Evolutionary conservation across 2,888 invertebrate species (phyloP).

Genomic region (Spodoptera picta): DNA sequence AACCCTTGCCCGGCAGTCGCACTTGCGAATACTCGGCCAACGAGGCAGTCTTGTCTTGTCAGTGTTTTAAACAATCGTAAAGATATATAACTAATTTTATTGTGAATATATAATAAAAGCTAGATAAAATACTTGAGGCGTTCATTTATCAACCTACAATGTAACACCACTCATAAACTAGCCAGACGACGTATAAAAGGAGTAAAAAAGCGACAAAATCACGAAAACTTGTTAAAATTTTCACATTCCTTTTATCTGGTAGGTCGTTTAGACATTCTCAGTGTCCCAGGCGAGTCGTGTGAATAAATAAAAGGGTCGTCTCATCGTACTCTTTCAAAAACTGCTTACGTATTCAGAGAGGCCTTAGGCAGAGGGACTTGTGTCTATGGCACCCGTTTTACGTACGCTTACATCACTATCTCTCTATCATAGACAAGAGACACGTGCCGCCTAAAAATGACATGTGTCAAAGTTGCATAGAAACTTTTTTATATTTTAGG

Average conservation of each 20-base stretch:
- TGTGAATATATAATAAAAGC: no score
- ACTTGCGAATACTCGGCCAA: no score
- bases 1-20: no score
- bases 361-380: slow-evolving; percentile 52
- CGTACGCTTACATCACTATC: slow-evolving; percentile 17
- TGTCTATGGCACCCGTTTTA: slow-evolving; percentile 52
- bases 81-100: no score
- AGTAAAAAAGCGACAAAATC: slow-evolving; percentile 24
- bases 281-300: slow-evolving; percentile 50
- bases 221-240: slow-evolving; percentile 34
- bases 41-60: no score
- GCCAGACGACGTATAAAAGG: slow-evolving; percentile 9
- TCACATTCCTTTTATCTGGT: slow-evolving; percentile 42
- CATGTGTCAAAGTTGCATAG: neutral
- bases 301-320: slow-evolving; percentile 72
- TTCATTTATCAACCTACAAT: neutral
- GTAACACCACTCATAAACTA: neutral
- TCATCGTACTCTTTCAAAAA: slow-evolving; percentile 67
- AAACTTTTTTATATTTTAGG: neutral
- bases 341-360: slow-evolving; percentile 70
- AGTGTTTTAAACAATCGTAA: no score
- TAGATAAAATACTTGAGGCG: no score
- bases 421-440: slow-evolving; percentile 16
- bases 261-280: slow-evolving; percentile 42
- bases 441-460: neutral